A percentile compares a stretch with the other conserved stretches of the same genome.
Evolutionary conservation across 2,113 vertebrate genomes (phyloP).

Genomic region (Esox niger): DNA sequence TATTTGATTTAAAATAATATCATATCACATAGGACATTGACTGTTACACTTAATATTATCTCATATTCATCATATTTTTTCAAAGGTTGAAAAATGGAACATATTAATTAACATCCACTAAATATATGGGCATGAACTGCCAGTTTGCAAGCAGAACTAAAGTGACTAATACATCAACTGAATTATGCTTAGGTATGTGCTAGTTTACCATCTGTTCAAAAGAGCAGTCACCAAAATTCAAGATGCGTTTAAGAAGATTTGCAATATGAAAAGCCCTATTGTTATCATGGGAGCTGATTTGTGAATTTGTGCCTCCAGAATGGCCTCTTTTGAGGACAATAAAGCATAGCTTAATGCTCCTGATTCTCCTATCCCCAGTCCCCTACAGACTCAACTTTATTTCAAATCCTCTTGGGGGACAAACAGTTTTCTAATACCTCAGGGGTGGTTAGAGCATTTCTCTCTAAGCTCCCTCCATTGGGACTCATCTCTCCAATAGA

Average conservation of each 20-base stretch:
- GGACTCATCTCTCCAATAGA: constrained; percentile 52
- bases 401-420: constrained; percentile 35
- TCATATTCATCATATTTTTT: not conserved
- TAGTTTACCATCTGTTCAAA: not conserved
- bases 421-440: constrained; percentile 30
- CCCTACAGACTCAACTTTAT: constrained; percentile 30
- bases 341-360: constrained; percentile 10
- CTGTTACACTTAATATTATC: too few species aligned
- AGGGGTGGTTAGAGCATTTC: constrained; percentile 51
- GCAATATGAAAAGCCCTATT: constrained; percentile 1
- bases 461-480: constrained; percentile 33
- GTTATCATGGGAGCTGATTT: constrained; percentile 27
- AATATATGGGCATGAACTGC: not conserved
- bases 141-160: constrained; percentile 1
- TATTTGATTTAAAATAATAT: too few species aligned
- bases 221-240: not conserved
- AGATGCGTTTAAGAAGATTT: constrained; percentile 12
- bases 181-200: not conserved
- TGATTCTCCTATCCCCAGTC: constrained; percentile 8
- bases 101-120: not conserved
- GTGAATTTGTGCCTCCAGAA: constrained; percentile 19
- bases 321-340: constrained; percentile 27
- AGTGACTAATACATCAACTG: not conserved
- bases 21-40: too few species aligned
- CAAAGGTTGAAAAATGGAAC: constrained; percentile 4